Evolutionary conservation across 2,113 vertebrate genomes (phyloP).

Genomic region (Junco hyemalis): DNA sequence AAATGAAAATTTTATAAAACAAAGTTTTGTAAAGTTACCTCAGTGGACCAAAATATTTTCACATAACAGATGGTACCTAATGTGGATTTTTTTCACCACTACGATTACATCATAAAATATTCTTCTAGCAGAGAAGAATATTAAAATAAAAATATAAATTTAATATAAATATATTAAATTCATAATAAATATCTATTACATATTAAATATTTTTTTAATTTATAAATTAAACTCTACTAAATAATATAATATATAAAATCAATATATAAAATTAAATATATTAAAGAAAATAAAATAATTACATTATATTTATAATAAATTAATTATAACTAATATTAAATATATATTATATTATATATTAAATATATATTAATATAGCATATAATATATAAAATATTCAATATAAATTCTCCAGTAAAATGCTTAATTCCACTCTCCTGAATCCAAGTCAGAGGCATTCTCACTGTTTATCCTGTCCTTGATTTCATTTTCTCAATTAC

Average conservation of each 20-base stretch:
- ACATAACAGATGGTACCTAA: neutral
- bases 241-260: too few relatives aligned
- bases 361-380: too few relatives aligned
- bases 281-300: too few relatives aligned
- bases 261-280: too few relatives aligned
- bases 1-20: neutral
- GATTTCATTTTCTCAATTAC: neutral
- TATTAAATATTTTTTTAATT: too few relatives aligned
- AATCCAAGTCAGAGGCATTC: neutral
- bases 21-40: neutral
- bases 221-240: too few relatives aligned
- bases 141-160: too few relatives aligned
- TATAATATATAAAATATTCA: neutral
- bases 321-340: too few relatives aligned
- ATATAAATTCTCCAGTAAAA: neutral
- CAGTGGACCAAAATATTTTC: neutral
- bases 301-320: too few relatives aligned
- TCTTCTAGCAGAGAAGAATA: neutral
- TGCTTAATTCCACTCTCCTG: neutral
- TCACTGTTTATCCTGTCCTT: neutral
- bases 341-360: too few relatives aligned
- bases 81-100: neutral
- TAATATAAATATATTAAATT: too few relatives aligned
- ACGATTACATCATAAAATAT: neutral
- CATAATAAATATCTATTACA: too few relatives aligned